Evolutionary conservation across 2,797 vertebrate genomes (phyloP).

Genomic region (Leuciscus waleckii): DNA sequence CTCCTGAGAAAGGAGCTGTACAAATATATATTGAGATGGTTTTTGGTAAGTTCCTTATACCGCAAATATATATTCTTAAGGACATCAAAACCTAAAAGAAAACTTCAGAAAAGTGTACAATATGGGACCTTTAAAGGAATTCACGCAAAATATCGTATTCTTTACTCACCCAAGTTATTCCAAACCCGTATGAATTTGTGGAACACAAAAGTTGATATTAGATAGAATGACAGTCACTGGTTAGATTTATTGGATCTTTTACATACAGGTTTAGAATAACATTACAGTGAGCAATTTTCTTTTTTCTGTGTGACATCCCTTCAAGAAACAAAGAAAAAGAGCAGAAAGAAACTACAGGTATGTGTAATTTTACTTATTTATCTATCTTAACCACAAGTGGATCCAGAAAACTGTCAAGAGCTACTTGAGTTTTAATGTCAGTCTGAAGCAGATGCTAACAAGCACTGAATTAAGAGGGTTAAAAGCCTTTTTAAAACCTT

Average conservation of each 20-base stretch:
- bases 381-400: not conserved
- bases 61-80: too few relatives aligned
- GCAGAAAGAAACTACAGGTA: not conserved
- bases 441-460: conserved; percentile 22
- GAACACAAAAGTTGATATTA: not conserved
- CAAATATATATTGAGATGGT: too few relatives aligned
- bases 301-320: not conserved
- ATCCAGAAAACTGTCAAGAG: not conserved
- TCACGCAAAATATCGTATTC: not conserved
- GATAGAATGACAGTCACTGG: not conserved
- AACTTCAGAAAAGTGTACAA: too few relatives aligned
- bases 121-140: not conserved
- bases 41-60: too few relatives aligned
- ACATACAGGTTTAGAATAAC: not conserved
- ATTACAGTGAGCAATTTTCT: not conserved
- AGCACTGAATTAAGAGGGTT: conserved; percentile 6
- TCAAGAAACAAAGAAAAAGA: not conserved
- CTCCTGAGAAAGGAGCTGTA: too few relatives aligned
- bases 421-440: conserved; percentile 21
- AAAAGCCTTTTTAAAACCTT: not conserved
- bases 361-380: not conserved
- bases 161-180: conserved; percentile 1
- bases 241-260: not conserved
- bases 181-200: not conserved
- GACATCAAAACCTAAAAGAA: too few relatives aligned